These are phyloP conservation scores for Leucozona laternaria DNA, from an alignment of 2,888 invertebrate genomes.

Conservation along the genomic window DNA sequence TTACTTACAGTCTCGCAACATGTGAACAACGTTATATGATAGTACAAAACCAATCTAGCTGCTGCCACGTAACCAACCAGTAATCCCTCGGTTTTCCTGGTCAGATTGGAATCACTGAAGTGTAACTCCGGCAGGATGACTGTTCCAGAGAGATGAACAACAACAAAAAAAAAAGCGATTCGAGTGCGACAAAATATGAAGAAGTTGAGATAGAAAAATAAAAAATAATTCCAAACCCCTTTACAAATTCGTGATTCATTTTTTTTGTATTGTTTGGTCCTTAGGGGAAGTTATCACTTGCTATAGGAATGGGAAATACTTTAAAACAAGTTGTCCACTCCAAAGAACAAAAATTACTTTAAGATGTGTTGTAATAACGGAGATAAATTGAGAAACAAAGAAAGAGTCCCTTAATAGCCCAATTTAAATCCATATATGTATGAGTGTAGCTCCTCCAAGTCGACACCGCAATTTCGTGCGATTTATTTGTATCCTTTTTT, in stretches of 20 bases:
- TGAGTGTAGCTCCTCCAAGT: not conserved
- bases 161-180: constrained; percentile 12
- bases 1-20: constrained; percentile 42
- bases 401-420: not conserved
- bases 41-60: constrained; percentile 42
- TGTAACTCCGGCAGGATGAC: constrained; percentile 59
- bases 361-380: not conserved
- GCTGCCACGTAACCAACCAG: constrained; percentile 54
- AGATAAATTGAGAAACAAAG: not conserved
- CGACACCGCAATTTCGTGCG: not conserved
- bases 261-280: constrained; percentile 15
- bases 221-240: not conserved
- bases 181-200: constrained; percentile 24
- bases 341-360: not conserved
- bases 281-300: not conserved
- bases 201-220: not conserved
- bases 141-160: constrained; percentile 20
- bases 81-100: constrained; percentile 61
- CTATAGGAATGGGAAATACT: not conserved
- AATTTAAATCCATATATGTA: not conserved
- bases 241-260: constrained; percentile 51
- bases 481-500: not conserved
- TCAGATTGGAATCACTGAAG: constrained; percentile 71
- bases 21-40: constrained; percentile 22
- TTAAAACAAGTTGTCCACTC: not conserved